Base-by-base conservation (phyloP, 1,140 invertebrate genomes). In the Papilio xuthus region DNA sequence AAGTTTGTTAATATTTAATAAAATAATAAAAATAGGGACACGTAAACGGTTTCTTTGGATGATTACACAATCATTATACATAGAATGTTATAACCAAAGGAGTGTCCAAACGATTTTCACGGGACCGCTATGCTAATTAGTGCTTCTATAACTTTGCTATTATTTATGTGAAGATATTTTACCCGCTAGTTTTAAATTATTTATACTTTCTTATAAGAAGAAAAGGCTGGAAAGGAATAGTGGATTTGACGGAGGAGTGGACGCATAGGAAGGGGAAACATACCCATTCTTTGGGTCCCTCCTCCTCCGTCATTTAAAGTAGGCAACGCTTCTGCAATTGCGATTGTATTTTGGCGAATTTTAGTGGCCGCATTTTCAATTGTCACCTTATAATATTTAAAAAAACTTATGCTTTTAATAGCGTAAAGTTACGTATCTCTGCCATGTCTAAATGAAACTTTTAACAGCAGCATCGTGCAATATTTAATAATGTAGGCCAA, bases 401-500 rank as follows among this genome's bases (percentile, higher is more conserved):
- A n/a, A n/a, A n/a, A n/a, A n/a, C 32, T 37, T 37, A 32, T 32
- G 6, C 32, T 32, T 32, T 32, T 32, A 32, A 44, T 44, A 9
- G 3, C 13, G 44, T 44, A 3, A 12, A 9, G 9, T 44, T 60
- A 13, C 26, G 26, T 67, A 67, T 67, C 8, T 23, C 60, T 67
- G 26, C 10, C 10, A 26, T 60, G 0, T 20, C 10, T 60, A 28
- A 53, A 53, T 53, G 15, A 47, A 47, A 67, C 60, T 67, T 67
- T 67, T 67, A 67, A 67, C 60, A 28, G 26, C n/a, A 32, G 10
- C 3, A 6, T 67, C 23, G 26, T 28, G 60, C 60, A 67, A 67
- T 28, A 28, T 32, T 67, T 67, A 67, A 67, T 67, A 67, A 67
- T 67, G 60, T 67, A 67, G 60, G 60, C 60, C 26, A 67, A 28